These are phyloP conservation scores for Exaiptasia diaphana DNA, from an alignment of 64 coral and sea anemone genomes.

Conservation along the genomic window DNA sequence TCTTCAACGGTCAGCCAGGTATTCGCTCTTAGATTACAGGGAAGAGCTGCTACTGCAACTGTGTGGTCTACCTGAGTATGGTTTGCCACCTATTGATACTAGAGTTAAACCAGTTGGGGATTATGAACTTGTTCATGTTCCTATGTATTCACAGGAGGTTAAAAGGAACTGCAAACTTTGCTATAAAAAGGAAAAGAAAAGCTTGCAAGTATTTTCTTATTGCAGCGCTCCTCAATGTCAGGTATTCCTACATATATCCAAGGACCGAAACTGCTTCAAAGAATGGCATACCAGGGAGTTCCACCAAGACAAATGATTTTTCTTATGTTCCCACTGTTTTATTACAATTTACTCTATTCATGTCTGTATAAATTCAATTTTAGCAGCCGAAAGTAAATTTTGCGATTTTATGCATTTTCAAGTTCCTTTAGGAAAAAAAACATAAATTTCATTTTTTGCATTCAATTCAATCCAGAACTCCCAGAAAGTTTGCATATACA, in stretches of 20 bases:
- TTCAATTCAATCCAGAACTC: not conserved
- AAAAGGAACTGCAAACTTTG: slow-evolving; percentile 42
- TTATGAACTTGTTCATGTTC: slow-evolving; percentile 40
- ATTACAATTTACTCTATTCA: not conserved
- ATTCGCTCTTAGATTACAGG: slow-evolving; percentile 33
- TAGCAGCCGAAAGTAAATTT: not conserved
- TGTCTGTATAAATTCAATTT: not conserved
- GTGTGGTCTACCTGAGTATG: slow-evolving; percentile 43
- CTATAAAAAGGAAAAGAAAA: slow-evolving; percentile 9
- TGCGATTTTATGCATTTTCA: not conserved
- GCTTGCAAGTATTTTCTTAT: slow-evolving; percentile 16
- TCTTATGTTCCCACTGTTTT: not conserved
- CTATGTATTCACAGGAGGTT: slow-evolving; percentile 5
- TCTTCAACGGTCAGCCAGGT: slow-evolving; percentile 2
- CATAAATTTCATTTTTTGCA: not conserved
- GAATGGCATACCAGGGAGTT: not conserved
- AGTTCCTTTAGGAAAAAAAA: not conserved
- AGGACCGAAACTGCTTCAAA: slow-evolving; percentile 15
- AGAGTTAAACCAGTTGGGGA: slow-evolving; percentile 11
- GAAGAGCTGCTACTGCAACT: slow-evolving; percentile 56
- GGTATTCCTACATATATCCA: slow-evolving; percentile 25
- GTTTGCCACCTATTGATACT: slow-evolving; percentile 13
- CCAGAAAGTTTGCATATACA: not conserved
- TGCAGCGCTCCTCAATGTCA: slow-evolving; percentile 48
- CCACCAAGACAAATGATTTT: not conserved